Conservation (phyloP, 2,797 vertebrate genomes). For the Phoeniculus purpureus region DNA sequence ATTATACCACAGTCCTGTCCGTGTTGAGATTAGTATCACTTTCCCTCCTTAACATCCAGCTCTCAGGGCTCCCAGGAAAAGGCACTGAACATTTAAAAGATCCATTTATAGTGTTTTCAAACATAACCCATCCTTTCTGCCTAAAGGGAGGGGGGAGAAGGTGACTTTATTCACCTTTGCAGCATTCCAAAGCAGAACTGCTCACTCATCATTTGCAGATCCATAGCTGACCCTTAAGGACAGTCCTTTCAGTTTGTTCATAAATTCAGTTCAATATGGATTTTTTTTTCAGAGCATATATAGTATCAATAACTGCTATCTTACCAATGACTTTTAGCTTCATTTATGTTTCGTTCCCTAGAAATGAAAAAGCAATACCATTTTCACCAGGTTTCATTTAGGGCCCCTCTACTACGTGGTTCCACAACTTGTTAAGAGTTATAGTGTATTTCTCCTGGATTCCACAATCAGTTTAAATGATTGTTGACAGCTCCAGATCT, state of each 20-base stretch:
- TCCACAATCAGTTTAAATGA: neutral
- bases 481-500: neutral
- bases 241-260: neutral
- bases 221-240: neutral
- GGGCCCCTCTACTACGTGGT: neutral
- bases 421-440: neutral
- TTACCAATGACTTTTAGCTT: neutral
- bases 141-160: neutral
- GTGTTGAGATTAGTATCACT: slow-evolving; percentile 6
- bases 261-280: neutral
- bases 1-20: slow-evolving; percentile 55
- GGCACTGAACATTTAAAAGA: neutral
- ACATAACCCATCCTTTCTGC: neutral
- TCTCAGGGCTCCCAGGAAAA: slow-evolving; percentile 46
- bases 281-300: neutral
- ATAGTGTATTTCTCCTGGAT: neutral
- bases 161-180: neutral
- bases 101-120: neutral
- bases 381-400: neutral
- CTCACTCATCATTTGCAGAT: neutral
- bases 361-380: neutral
- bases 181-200: neutral
- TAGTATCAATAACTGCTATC: neutral
- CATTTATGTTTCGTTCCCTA: neutral
- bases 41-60: slow-evolving; percentile 24